Base-by-base conservation (phyloP, 2,797 vertebrate genomes). In the Sebastes itinus region DNA sequence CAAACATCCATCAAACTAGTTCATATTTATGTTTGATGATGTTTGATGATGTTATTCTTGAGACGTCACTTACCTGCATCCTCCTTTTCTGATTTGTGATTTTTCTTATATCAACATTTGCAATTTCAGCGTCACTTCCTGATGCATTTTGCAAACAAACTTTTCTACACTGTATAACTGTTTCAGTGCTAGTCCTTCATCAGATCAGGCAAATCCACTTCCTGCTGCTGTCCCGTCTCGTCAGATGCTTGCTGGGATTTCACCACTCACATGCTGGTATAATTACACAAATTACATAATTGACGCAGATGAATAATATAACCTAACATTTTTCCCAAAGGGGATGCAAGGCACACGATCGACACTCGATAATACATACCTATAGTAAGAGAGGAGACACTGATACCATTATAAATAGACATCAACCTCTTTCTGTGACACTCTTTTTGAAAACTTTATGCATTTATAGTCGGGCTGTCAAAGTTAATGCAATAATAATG, bases 211-310 rank as follows among this genome's bases (percentile, higher is more conserved):
- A 11, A 60, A 33, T 13, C 9, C 60, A 62, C 60, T 81, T 79
- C 86, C 87, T 87, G 84, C 18, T 66, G 46, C 63, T 22, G 56
- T 82, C 42, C 60, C 16, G 28, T 81, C 83, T 79, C 74, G 80
- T 87, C 80, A 81, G 79, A 80, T 38, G 74, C 87, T 67, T 52
- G 80, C 88, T 88, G 89, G 78, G 86, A 81, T 71, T 72, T 63
- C 74, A 59, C 69, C 88, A 52, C 75, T 83, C 75, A 42, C 87
- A 82, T 30, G 85, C 85, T 78, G 87, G 16, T 83, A 30, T 89
- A 85, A 88, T 92, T 83, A 72, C 60, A 80, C 81, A 90, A 90
- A 92, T 91, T 28, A 82, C 18, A 88, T 84, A 88, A 92, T 85
- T 89, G 87, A 74, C 61, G 54, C 71, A 52, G 55, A 81, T 84